Base-by-base conservation (phyloP, 1,140 invertebrate species). In the Calycopis cecrops region DNA sequence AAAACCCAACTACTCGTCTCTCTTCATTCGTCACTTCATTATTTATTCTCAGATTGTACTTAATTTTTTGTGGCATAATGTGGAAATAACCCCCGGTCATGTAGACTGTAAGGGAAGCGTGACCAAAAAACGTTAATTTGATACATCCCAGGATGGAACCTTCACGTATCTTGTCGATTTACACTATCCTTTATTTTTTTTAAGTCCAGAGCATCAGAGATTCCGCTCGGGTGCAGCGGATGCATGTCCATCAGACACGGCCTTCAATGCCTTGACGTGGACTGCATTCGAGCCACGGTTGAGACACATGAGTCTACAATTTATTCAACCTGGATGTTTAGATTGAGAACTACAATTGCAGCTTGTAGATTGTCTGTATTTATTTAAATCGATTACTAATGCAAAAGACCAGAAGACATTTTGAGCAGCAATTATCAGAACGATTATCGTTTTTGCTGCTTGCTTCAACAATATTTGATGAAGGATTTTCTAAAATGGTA, bases 51-150 rank as follows among this genome's bases (percentile, higher is more conserved):
- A 6, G 6, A 12, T 44, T 9, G 16, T 8, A 18, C 40, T 14
- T 28, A 28, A 28, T 28, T 28, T 28, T 28, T 28, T 44, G 14
- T 16, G 7, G 14, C 40, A 9, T 16, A 44, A 44, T 4, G 12
- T 44, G 38, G 54, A 63, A 63, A 55, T 66, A 35, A 60, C 59
- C 56, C 53, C 56, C 52, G 50, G 61, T 59, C 55, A 60, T 57
- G 63, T 60, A 48, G 54, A 34, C 53, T 37, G 53, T 48, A 35
- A 60, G 57, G 51, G 64, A 71, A 65, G 59, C 64, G 59, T 69
- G 67, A 63, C 69, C 65, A 63, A 74, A 76, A 79, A 75, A 72
- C 67, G 50, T 63, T 60, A 76, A 76, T 76, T 73, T 71, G 69
- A 74, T 68, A 67, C 55, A 61, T 59, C 54, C 66, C 64, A 65